A percentile compares a stretch with the other conserved stretches of the same genome.
Evolutionary conservation across 2,113 vertebrate genomes (phyloP).

Genomic region (Hystrix cristata): DNA sequence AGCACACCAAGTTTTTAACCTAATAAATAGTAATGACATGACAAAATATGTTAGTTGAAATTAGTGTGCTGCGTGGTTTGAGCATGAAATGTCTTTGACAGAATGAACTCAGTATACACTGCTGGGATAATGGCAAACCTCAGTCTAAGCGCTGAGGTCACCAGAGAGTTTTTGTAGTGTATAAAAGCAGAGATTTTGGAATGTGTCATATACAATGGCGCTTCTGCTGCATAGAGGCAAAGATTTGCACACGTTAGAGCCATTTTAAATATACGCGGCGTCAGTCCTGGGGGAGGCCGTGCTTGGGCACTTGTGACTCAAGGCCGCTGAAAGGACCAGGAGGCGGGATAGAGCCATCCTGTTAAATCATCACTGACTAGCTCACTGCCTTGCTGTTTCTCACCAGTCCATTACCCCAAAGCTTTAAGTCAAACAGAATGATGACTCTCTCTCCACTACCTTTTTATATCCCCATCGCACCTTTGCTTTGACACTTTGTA

Average conservation of each 20-base stretch:
- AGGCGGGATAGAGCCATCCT: background rate
- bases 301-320: background rate
- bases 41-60: background rate
- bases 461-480: background rate
- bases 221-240: background rate
- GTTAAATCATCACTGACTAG: background rate
- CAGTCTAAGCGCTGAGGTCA: background rate
- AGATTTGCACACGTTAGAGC: background rate
- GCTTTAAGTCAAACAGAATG: background rate
- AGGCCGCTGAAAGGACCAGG: background rate
- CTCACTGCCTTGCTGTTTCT: background rate
- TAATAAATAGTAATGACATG: background rate
- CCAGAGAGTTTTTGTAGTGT: background rate
- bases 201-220: background rate
- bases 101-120: background rate
- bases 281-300: background rate
- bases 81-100: background rate
- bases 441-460: background rate
- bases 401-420: slow-evolving; percentile 18
- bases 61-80: background rate
- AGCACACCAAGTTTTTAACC: background rate
- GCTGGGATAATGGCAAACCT: background rate
- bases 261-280: background rate
- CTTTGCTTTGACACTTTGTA: background rate
- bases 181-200: background rate